Conservation (phyloP, 1,140 invertebrate species). For the Pteromalus puparum region DNA sequence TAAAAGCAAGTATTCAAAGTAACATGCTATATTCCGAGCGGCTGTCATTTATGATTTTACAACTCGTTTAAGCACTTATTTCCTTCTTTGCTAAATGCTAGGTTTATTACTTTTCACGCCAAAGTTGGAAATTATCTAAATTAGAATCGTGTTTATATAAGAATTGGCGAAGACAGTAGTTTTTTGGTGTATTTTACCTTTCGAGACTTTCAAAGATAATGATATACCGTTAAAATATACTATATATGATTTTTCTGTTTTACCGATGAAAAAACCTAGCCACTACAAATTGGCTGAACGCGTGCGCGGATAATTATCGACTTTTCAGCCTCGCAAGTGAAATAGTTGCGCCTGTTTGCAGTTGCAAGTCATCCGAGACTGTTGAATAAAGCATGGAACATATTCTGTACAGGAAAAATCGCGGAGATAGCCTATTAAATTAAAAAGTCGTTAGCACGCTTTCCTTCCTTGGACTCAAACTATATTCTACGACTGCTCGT, state of each 20-base stretch:
- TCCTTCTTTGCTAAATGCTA: not conserved
- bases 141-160: not conserved
- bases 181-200: not conserved
- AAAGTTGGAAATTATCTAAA: not conserved
- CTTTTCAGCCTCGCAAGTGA: not conserved
- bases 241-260: not conserved
- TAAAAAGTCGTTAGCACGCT: not conserved
- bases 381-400: constrained; percentile 4
- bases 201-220: not conserved
- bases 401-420: not conserved
- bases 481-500: not conserved
- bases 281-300: not conserved
- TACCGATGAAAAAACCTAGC: not conserved
- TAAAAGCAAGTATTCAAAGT: not conserved
- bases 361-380: not conserved
- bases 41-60: not conserved
- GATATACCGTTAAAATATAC: not conserved
- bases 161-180: not conserved
- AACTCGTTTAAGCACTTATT: not conserved
- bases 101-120: not conserved
- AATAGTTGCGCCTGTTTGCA: not conserved
- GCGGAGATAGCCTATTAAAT: not conserved
- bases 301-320: not conserved
- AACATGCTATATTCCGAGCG: not conserved
- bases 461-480: not conserved